Percentiles rank a stretch among this genome's conserved stretches.
These are phyloP conservation scores for Pseudopleuronectes americanus DNA, from an alignment of 2,797 vertebrate species.

Conservation along the genomic window DNA sequence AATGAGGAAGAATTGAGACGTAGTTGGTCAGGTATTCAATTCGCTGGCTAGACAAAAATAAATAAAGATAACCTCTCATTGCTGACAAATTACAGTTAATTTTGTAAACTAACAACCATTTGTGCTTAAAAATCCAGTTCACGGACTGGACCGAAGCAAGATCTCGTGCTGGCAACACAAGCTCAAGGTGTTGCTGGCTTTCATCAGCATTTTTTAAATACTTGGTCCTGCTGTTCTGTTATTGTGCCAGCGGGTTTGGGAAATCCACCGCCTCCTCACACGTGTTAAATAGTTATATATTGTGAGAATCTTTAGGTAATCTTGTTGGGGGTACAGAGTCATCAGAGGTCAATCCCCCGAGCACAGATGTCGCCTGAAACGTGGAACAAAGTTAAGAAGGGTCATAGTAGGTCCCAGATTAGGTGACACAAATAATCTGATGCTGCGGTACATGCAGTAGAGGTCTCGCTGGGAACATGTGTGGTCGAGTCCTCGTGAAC, in stretches of 20 bases:
- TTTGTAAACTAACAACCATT: too few relatives aligned
- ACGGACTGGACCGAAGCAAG: not conserved
- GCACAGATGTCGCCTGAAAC: constrained; percentile 24
- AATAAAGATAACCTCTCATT: too few relatives aligned
- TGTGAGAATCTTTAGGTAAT: constrained; percentile 22
- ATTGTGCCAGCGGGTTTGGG: not conserved
- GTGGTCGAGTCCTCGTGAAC: too few relatives aligned
- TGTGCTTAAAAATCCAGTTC: not conserved
- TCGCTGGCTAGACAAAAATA: too few relatives aligned
- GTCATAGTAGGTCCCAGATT: constrained; percentile 18
- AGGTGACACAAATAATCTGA: too few relatives aligned
- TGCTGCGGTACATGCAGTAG: too few relatives aligned
- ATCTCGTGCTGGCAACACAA: not conserved
- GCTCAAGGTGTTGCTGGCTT: too few relatives aligned
- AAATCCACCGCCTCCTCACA: not conserved
- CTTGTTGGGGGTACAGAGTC: constrained; percentile 17
- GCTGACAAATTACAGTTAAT: too few relatives aligned
- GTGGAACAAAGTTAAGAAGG: constrained; percentile 23
- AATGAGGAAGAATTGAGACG: too few relatives aligned
- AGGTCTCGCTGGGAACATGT: too few relatives aligned
- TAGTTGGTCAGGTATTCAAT: too few relatives aligned
- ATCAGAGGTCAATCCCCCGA: not conserved
- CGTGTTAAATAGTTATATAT: not conserved
- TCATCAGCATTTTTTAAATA: too few relatives aligned
- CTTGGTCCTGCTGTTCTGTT: not conserved